These are phyloP conservation scores for Bergia sp. DNA, from an alignment of 92 coral and sea anemone genomes.

Conservation along the genomic window DNA sequence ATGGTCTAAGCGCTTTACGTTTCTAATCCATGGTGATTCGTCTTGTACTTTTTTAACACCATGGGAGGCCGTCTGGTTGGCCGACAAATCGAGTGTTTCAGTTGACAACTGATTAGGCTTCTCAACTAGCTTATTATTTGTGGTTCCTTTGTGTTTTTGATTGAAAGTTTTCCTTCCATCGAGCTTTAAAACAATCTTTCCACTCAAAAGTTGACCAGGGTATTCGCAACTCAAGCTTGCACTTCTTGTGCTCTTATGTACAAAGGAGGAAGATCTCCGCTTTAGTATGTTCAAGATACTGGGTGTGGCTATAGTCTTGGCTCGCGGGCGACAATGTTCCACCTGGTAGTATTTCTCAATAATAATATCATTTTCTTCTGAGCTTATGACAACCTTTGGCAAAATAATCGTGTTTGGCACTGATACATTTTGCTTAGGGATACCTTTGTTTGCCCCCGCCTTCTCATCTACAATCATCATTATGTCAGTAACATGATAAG, in stretches of 20 bases:
- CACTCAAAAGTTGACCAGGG: too few species aligned
- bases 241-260: neutral
- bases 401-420: neutral
- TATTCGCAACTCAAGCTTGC: neutral
- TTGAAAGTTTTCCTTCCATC: neutral
- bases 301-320: constrained; percentile 19
- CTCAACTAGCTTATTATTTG: neutral
- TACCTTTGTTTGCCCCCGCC: neutral
- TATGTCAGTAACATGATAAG: neutral
- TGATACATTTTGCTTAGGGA: neutral
- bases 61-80: neutral
- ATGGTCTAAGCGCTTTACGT: neutral
- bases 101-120: neutral
- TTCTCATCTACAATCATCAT: neutral
- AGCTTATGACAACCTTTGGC: constrained; percentile 27
- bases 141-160: neutral
- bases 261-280: neutral
- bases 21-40: neutral
- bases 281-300: neutral
- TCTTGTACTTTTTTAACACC: neutral
- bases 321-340: constrained; percentile 5
- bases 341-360: neutral
- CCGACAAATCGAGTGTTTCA: neutral
- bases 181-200: neutral
- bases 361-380: neutral